Conservation (phyloP, 2,888 invertebrate genomes). For the Spilarctia lutea region DNA sequence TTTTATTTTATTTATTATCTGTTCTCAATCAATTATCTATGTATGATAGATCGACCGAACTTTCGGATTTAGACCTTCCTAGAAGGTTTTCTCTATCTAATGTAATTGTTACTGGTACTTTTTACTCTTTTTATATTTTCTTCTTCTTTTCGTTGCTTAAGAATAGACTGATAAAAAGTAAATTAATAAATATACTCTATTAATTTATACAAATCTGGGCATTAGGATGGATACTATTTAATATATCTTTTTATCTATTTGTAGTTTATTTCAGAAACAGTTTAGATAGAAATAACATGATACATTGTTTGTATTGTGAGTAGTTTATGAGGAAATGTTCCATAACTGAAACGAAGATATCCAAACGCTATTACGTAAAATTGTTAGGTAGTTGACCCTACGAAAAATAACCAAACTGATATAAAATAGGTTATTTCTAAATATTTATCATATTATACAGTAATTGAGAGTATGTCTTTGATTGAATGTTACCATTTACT, state of each 20-base stretch:
- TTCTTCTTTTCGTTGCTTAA: too few relatives aligned
- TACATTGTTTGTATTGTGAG: not conserved
- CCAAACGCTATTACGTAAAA: not conserved
- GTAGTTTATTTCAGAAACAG: not conserved
- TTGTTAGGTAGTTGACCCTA: not conserved
- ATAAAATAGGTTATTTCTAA: not conserved
- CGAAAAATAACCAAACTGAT: not conserved
- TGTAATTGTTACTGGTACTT: too few relatives aligned
- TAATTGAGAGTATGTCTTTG: not conserved
- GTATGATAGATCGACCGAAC: too few relatives aligned
- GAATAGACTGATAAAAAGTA: too few relatives aligned
- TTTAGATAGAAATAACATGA: too few relatives aligned
- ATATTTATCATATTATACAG: not conserved
- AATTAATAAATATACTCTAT: too few relatives aligned
- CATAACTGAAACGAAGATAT: not conserved
- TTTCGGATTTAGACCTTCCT: not conserved
- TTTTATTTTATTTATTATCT: too few relatives aligned
- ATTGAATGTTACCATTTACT: not conserved
- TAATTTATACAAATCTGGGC: too few relatives aligned
- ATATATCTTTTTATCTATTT: not conserved
- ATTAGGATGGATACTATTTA: too few relatives aligned
- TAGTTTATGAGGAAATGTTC: not conserved
- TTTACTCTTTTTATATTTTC: too few relatives aligned
- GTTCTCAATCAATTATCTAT: too few relatives aligned
- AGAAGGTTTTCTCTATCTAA: too few relatives aligned